phyloP scores from a whole-genome alignment of 2,797 vertebrate species.

The Tauraco hartlaubi region DNA sequence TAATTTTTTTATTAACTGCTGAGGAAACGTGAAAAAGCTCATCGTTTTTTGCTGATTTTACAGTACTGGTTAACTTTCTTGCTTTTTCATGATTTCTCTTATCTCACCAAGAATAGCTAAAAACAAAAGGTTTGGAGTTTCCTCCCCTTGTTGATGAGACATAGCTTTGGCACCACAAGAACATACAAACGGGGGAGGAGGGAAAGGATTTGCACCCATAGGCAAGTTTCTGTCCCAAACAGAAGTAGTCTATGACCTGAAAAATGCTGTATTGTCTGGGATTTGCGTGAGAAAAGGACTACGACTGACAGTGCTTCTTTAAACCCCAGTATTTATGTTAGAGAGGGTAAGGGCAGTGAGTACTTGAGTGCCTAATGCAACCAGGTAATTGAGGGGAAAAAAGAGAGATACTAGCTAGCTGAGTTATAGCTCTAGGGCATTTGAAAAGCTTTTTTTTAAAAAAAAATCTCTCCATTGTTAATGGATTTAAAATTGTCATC shows the following conservation, averaged over 20 bases:
- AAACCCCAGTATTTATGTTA: neutral
- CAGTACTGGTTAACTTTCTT: neutral
- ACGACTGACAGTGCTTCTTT: neutral
- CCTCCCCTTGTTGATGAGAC: neutral
- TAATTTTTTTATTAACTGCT: neutral
- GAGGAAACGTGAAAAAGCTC: neutral
- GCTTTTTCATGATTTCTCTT: neutral
- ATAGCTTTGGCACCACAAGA: neutral
- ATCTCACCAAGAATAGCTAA: neutral
- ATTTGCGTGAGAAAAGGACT: neutral
- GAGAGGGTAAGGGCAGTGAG: neutral
- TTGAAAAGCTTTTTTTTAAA: neutral
- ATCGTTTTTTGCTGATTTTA: neutral
- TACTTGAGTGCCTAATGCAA: neutral
- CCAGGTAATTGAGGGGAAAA: neutral
- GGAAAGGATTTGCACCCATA: neutral
- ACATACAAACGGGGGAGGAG: neutral
- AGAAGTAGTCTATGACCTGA: neutral
- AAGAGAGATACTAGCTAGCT: neutral
- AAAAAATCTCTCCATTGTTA: neutral
- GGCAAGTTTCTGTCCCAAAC: neutral
- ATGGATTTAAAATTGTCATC: neutral
- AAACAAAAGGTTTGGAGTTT: neutral
- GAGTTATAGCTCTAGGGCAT: neutral
- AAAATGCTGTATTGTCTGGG: neutral